Base-by-base conservation (phyloP, 2,797 vertebrate species). In the Epinephelus awoara region DNA sequence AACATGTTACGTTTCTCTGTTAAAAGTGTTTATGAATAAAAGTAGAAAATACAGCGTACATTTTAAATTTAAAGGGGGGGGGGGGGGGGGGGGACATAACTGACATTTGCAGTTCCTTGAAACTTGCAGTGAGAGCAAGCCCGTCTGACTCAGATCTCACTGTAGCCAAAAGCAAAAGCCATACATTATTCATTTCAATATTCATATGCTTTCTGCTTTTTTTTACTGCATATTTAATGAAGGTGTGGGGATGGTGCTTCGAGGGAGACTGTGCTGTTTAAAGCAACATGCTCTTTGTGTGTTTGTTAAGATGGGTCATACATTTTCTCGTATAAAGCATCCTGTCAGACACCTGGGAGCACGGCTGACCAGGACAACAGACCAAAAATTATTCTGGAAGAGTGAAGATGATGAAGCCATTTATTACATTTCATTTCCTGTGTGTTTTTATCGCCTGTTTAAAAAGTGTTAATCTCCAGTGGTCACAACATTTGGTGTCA, bases 171-270 rank as follows among this genome's bases (percentile, higher is more conserved):
- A 93, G 94, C 90, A 83, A 90, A 92, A 89, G 21, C 40, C 75
- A 93, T 94, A 75, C 86, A 94, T 93, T 91, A 94, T 95, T 93
- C 76, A 94, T 92, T 72, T 83, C 67, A 90, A 90, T 92, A 93
- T 93, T 94, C 80, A 92, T 92, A 79, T 85, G 79, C 69, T 69
- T 89, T 85, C 80, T 88, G 72, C 49, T 55, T 61, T 86, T 87
- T 75, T 68, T 56, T 49, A 79, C 86, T 79, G 90, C 87, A 92
- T 91, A 52, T 72, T 75, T 92, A 92, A 94, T 93, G 88, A 91
- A 82, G 75, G 66, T 82, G 82, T 84, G 63, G 54, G 18, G 66
- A 64, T 76, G 55, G 62, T 40, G 70, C 84, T 84, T 55, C 15
- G 27, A 61, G 82, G 55, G 42, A 51, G 51, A 6, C 68, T 80